These are phyloP conservation scores for Drosophila sp. DNA, from an alignment of 1,140 invertebrate genomes.

Conservation along the genomic window DNA sequence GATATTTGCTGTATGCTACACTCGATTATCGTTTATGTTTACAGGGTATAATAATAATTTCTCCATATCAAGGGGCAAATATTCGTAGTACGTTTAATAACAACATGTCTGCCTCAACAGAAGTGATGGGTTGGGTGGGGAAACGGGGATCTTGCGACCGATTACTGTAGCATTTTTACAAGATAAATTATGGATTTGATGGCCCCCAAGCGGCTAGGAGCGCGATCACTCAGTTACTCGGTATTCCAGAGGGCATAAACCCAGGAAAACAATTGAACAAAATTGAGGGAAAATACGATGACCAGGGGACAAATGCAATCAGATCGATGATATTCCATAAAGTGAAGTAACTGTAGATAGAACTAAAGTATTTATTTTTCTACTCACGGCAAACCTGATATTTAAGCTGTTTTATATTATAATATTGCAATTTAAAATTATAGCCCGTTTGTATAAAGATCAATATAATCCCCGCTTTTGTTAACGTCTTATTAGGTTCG, in stretches of 20 bases:
- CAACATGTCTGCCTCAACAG: constrained; percentile 31
- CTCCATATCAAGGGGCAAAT: constrained; percentile 7
- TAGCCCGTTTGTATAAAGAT: constrained; percentile 8
- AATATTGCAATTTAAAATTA: constrained; percentile 8
- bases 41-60: constrained; percentile 16
- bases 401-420: not conserved
- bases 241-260: constrained; percentile 35
- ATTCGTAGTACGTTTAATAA: constrained; percentile 30
- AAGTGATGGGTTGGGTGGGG: constrained; percentile 12
- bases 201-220: constrained; percentile 17
- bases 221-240: constrained; percentile 19
- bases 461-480: constrained; percentile 2
- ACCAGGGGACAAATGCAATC: not conserved
- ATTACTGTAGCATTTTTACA: constrained; percentile 29
- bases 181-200: constrained; percentile 70
- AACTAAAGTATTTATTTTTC: not conserved
- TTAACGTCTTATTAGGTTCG: not conserved
- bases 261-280: constrained; percentile 21
- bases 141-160: not conserved
- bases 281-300: constrained; percentile 1
- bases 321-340: not conserved
- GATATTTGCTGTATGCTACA: not conserved
- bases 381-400: not conserved
- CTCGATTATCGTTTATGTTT: not conserved
- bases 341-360: not conserved